These are phyloP conservation scores for Numenius phaeopus DNA, from an alignment of 2,797 vertebrate genomes.

Conservation along the genomic window DNA sequence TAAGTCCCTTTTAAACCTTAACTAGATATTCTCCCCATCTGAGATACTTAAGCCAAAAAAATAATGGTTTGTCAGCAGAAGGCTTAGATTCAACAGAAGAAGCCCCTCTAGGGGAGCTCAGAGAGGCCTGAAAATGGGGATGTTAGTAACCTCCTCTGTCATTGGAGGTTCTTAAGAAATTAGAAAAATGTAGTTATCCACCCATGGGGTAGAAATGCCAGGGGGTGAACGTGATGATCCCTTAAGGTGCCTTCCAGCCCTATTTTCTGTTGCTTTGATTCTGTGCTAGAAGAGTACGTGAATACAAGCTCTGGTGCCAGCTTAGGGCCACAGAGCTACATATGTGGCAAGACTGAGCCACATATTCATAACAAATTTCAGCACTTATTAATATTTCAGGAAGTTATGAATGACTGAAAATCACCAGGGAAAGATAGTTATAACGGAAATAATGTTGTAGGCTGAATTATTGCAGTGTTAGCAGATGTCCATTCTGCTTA, in stretches of 20 bases:
- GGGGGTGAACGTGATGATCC: background rate
- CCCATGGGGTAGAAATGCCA: background rate
- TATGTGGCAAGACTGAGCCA: background rate
- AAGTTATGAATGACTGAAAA: conserved; percentile 37
- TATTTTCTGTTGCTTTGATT: background rate
- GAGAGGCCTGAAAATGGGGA: background rate
- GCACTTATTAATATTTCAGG: conserved; percentile 37
- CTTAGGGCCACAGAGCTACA: background rate
- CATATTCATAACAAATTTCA: background rate
- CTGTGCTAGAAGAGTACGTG: background rate
- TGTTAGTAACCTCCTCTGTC: background rate
- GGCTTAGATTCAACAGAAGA: background rate
- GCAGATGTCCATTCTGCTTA: background rate
- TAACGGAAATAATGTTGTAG: background rate
- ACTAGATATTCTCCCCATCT: background rate
- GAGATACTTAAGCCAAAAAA: background rate
- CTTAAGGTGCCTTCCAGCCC: background rate
- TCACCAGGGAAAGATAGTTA: background rate
- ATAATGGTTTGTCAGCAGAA: background rate
- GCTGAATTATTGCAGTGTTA: background rate
- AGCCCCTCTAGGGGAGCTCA: background rate
- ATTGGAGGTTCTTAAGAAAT: background rate
- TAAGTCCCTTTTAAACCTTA: background rate
- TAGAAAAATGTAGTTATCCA: background rate
- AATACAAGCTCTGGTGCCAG: background rate